These are phyloP conservation scores for Gadus macrocephalus DNA, from an alignment of 2,113 vertebrate genomes.

Conservation along the genomic window DNA sequence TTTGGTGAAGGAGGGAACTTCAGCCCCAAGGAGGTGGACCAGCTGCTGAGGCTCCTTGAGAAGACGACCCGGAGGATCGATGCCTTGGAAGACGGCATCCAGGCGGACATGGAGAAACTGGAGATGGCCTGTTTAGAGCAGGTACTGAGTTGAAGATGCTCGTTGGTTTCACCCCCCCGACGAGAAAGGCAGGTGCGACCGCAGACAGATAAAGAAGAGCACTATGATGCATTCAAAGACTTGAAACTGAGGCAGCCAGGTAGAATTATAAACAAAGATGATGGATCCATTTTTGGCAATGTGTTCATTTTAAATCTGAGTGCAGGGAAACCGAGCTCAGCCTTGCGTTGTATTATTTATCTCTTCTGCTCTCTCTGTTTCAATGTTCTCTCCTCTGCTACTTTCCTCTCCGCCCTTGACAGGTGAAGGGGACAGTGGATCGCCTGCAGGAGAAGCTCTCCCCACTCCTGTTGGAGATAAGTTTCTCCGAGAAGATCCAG, in stretches of 20 bases:
- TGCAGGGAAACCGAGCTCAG: too few species aligned
- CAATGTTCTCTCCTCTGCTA: background rate
- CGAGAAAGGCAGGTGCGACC: too few species aligned
- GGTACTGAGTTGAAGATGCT: too few species aligned
- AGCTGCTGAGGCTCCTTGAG: background rate
- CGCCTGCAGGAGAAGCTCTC: constrained; percentile 1
- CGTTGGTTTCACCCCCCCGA: too few species aligned
- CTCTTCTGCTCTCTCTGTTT: background rate
- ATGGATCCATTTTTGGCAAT: too few species aligned
- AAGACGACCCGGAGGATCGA: background rate
- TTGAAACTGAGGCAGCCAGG: too few species aligned
- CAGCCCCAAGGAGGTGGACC: background rate
- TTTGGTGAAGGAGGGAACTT: background rate
- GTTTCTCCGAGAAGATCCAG: background rate
- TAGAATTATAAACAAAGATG: too few species aligned
- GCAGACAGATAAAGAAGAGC: too few species aligned
- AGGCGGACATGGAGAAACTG: background rate
- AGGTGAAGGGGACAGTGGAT: background rate
- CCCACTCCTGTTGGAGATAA: background rate
- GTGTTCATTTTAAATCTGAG: too few species aligned
- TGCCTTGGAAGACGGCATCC: background rate
- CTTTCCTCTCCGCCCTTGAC: background rate
- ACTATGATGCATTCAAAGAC: too few species aligned
- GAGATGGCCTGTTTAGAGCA: too few species aligned
- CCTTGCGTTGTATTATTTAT: too few species aligned